Evolutionary conservation across 2,797 vertebrate genomes (phyloP).

Genomic region (Trichosurus vulpecula): DNA sequence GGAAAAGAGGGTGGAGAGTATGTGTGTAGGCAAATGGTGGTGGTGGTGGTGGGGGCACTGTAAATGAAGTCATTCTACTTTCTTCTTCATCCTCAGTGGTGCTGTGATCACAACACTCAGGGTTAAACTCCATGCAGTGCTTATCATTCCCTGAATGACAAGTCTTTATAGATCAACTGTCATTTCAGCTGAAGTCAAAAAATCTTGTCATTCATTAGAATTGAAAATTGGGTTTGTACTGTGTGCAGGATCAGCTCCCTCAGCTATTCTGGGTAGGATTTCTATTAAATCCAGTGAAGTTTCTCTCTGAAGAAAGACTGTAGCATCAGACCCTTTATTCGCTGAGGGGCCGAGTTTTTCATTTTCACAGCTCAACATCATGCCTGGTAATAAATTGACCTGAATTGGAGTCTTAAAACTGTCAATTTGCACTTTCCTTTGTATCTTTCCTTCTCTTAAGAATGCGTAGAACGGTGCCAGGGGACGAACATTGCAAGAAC

Average conservation of each 20-base stretch:
- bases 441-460: constrained; percentile 59
- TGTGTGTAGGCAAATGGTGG: not conserved
- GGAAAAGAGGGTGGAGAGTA: not conserved
- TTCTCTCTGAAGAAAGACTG: not conserved
- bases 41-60: not conserved
- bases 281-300: not conserved
- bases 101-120: not conserved
- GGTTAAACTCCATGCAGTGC: not conserved
- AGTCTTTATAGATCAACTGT: not conserved
- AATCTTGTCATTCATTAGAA: constrained; percentile 21
- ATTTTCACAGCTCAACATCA: constrained; percentile 79
- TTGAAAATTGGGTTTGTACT: constrained; percentile 9
- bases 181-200: constrained; percentile 20
- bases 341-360: constrained; percentile 32
- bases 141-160: not conserved
- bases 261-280: not conserved
- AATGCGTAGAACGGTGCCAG: not conserved
- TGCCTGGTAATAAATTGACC: constrained; percentile 79
- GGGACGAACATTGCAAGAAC: constrained; percentile 55
- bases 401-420: constrained; percentile 67
- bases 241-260: not conserved
- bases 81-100: not conserved
- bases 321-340: constrained; percentile 28
- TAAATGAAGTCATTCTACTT: not conserved
- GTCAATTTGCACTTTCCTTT: constrained; percentile 53